Conservation (phyloP, 2,113 vertebrate species). For the Cochlearius cochlearius region DNA sequence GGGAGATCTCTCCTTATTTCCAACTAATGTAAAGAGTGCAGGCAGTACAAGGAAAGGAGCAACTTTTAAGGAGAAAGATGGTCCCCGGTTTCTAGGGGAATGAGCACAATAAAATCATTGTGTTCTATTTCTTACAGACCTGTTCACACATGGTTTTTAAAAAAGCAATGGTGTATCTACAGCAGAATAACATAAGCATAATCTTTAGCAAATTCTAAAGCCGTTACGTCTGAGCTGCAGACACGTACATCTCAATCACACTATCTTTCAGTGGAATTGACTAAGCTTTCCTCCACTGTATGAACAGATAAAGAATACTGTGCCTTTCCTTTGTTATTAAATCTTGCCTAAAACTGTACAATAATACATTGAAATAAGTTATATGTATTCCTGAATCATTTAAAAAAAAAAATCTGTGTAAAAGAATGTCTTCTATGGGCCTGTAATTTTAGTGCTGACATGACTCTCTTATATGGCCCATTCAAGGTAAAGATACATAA, state of each 20-base stretch:
- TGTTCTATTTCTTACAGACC: neutral
- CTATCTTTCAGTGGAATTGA: neutral
- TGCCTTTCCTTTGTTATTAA: constrained; percentile 5
- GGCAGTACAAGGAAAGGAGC: neutral
- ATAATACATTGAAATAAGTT: neutral
- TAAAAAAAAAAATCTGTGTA: neutral
- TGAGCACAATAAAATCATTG: neutral
- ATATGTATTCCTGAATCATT: neutral
- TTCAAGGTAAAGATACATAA: neutral
- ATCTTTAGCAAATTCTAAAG: constrained; percentile 19
- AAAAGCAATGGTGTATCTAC: neutral
- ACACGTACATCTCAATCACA: neutral
- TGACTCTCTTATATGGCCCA: neutral
- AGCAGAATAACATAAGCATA: neutral
- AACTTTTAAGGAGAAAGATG: neutral
- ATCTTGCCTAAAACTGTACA: neutral
- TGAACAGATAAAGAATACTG: neutral
- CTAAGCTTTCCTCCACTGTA: neutral
- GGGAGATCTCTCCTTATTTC: neutral
- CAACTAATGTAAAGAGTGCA: neutral
- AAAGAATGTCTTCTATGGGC: neutral
- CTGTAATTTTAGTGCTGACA: neutral
- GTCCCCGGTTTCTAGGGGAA: neutral
- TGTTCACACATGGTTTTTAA: neutral
- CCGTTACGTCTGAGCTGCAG: neutral